Percentiles rank a stretch among this genome's conserved stretches.
Conservation (phyloP, 2,113 vertebrate species). For the Reinhardtius hippoglossoides region DNA sequence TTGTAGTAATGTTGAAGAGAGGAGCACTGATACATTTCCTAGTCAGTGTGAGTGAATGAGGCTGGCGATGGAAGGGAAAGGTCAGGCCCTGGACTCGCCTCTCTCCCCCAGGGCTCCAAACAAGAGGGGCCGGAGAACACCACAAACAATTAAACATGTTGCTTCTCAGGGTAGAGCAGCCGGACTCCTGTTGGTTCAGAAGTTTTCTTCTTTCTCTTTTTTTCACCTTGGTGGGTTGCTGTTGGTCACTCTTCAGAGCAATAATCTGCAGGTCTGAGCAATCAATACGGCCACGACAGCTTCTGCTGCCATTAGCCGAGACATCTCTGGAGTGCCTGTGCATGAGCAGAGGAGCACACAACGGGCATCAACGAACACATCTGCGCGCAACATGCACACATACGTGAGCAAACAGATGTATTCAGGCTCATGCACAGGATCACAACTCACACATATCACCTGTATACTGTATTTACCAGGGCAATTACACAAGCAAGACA, state of each 20-base stretch:
- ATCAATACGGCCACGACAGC: slow-evolving; percentile 82
- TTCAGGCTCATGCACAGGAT: slow-evolving; percentile 72
- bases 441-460: slow-evolving; percentile 38
- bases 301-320: slow-evolving; percentile 76
- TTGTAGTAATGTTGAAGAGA: slow-evolving; percentile 81
- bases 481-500: too few relatives aligned
- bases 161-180: slow-evolving; percentile 73
- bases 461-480: neutral
- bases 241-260: slow-evolving; percentile 85
- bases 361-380: slow-evolving; percentile 58
- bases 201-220: slow-evolving; percentile 48
- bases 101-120: slow-evolving; percentile 79
- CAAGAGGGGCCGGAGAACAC: slow-evolving; percentile 78
- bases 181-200: slow-evolving; percentile 71
- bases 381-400: slow-evolving; percentile 6
- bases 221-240: slow-evolving; percentile 77
- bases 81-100: slow-evolving; percentile 81
- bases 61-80: slow-evolving; percentile 78
- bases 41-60: slow-evolving; percentile 80
- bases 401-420: slow-evolving; percentile 56
- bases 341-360: slow-evolving; percentile 76
- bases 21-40: slow-evolving; percentile 76
- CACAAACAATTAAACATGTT: slow-evolving; percentile 87
- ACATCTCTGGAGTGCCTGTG: slow-evolving; percentile 78
- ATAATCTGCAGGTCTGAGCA: slow-evolving; percentile 84